These are phyloP conservation scores for Neoscelio sp. DNA, from an alignment of 2,888 invertebrate species.

Conservation along the genomic window DNA sequence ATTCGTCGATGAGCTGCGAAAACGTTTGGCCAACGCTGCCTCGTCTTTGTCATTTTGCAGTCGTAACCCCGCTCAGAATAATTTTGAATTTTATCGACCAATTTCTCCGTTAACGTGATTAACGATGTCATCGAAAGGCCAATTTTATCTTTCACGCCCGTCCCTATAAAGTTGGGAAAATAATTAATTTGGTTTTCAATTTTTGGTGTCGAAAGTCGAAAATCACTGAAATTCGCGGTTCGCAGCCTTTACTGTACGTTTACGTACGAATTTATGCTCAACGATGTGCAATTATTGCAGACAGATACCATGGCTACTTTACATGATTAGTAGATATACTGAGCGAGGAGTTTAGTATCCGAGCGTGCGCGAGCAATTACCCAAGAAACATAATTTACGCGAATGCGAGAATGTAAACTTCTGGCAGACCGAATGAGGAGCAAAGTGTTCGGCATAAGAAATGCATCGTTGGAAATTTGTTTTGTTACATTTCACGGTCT, in stretches of 20 bases:
- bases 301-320: constrained; percentile 72
- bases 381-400: constrained; percentile 76
- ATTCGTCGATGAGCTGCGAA: constrained; percentile 64
- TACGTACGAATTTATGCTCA: constrained; percentile 75
- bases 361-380: constrained; percentile 75
- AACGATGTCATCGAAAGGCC: constrained; percentile 12
- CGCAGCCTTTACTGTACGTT: constrained; percentile 72
- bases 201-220: constrained; percentile 6
- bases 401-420: constrained; percentile 62
- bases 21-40: constrained; percentile 30
- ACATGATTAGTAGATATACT: constrained; percentile 74
- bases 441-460: constrained; percentile 25
- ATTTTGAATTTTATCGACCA: constrained; percentile 43
- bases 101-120: constrained; percentile 33
- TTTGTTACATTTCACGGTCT: constrained; percentile 16
- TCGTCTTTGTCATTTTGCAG: constrained; percentile 48
- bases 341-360: constrained; percentile 69
- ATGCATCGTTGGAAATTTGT: constrained; percentile 10
- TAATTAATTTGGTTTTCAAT: background rate
- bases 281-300: constrained; percentile 75
- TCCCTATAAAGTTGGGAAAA: background rate
- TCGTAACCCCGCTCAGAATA: constrained; percentile 9
- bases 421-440: constrained; percentile 47
- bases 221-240: constrained; percentile 42
- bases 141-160: background rate